A percentile compares a stretch with the other conserved stretches of the same genome.
Conservation (phyloP, 2,113 vertebrate species). For the Prinia subflava region DNA sequence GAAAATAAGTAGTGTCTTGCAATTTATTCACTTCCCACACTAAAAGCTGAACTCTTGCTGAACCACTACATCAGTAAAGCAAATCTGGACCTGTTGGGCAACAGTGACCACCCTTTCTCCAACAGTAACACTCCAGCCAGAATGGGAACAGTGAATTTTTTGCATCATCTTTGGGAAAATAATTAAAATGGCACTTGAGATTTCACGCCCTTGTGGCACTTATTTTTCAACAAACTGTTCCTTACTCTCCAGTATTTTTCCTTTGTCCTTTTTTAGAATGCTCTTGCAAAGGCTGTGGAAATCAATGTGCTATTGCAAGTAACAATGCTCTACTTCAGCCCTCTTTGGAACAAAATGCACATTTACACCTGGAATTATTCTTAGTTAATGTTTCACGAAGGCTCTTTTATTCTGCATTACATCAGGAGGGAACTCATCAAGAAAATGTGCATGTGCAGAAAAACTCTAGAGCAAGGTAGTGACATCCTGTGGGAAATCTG, state of each 20-base stretch:
- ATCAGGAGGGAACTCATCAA: background rate
- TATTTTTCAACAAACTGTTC: background rate
- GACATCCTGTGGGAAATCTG: background rate
- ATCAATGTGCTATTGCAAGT: background rate
- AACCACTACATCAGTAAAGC: background rate
- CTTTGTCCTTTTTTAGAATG: background rate
- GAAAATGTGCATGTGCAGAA: background rate
- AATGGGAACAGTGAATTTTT: background rate
- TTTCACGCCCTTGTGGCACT: background rate
- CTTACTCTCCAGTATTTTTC: background rate
- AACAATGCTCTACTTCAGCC: background rate
- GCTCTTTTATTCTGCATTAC: background rate
- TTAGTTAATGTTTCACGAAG: background rate
- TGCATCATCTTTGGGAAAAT: background rate
- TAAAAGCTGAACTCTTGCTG: background rate
- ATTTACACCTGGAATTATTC: constrained; percentile 7
- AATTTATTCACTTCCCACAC: background rate
- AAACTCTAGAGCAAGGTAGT: background rate
- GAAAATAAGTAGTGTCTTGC: background rate
- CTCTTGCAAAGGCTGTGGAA: background rate
- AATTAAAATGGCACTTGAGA: background rate
- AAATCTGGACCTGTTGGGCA: background rate
- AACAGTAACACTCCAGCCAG: background rate
- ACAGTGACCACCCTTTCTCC: background rate
- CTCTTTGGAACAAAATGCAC: background rate